phyloP scores from a whole-genome alignment of 2,888 invertebrate species.

The Mimumesa dahlbomi region DNA sequence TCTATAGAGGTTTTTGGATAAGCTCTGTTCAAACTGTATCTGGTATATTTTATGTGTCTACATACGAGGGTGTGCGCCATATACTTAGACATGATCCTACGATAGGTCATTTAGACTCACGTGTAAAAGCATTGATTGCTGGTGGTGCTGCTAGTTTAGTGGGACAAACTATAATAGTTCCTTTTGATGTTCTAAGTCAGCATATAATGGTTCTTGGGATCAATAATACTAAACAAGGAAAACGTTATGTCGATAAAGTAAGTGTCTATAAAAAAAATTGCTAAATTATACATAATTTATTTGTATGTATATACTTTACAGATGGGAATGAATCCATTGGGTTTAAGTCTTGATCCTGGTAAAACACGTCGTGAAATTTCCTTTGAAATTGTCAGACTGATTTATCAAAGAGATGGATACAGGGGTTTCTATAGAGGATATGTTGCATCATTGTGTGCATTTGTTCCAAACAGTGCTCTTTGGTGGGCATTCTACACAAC shows the following conservation, averaged over 20 bases:
- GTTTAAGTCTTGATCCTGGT: slow-evolving; percentile 84
- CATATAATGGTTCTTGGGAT: slow-evolving; percentile 97
- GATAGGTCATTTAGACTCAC: slow-evolving; percentile 83
- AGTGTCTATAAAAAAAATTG: slow-evolving; percentile 4
- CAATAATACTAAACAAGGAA: slow-evolving; percentile 74
- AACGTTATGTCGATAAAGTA: slow-evolving; percentile 74
- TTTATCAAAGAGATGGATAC: slow-evolving; percentile 91
- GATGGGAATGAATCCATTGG: slow-evolving; percentile 87
- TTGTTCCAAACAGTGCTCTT: slow-evolving; percentile 97
- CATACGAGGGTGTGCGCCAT: slow-evolving; percentile 95
- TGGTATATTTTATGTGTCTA: slow-evolving; percentile 95
- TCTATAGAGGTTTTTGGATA: slow-evolving; percentile 97
- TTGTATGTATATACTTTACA: slow-evolving; percentile 63
- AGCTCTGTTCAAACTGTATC: slow-evolving; percentile 93
- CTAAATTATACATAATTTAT: not conserved
- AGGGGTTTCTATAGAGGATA: slow-evolving; percentile 97
- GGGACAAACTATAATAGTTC: slow-evolving; percentile 97
- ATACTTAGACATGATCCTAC: slow-evolving; percentile 84
- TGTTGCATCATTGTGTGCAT: slow-evolving; percentile 93
- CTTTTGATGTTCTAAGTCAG: slow-evolving; percentile 97
- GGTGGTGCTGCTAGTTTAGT: slow-evolving; percentile 96
- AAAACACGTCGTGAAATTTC: slow-evolving; percentile 86
- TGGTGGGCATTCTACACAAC: slow-evolving; percentile 98
- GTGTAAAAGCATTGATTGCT: slow-evolving; percentile 90
- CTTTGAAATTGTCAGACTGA: slow-evolving; percentile 87